These are phyloP conservation scores for Penelope pileata DNA, from an alignment of 2,113 vertebrate genomes.

Conservation along the genomic window DNA sequence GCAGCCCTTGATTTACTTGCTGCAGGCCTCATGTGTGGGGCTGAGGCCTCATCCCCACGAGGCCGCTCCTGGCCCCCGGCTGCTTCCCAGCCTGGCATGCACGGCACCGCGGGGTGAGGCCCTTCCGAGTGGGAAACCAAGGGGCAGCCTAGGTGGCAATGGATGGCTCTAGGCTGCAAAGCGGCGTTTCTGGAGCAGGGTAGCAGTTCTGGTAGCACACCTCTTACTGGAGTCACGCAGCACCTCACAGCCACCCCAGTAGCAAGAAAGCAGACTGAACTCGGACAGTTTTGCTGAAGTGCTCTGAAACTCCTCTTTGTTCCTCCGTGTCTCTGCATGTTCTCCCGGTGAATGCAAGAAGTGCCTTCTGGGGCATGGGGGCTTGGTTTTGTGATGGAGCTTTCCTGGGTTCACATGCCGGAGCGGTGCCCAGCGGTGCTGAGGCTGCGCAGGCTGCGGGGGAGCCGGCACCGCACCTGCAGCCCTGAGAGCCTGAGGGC, in stretches of 20 bases:
- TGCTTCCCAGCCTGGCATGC: no score
- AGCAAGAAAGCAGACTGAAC: neutral
- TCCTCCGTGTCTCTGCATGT: neutral
- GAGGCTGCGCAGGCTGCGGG: no score
- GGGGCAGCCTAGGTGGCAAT: neutral
- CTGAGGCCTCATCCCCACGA: neutral
- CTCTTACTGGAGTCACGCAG: neutral
- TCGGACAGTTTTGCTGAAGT: neutral
- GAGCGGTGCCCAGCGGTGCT: no score
- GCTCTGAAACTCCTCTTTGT: neutral
- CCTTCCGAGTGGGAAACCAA: neutral
- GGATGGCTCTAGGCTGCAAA: neutral
- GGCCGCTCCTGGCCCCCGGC: no score
- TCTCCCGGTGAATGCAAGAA: neutral
- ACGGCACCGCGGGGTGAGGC: neutral
- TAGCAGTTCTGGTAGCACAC: no score
- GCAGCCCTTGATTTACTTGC: neutral
- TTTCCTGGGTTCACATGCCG: neutral
- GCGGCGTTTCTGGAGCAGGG: neutral
- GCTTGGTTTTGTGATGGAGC: neutral
- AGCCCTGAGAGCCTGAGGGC: no score
- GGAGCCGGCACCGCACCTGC: no score
- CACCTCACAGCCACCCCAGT: fast-evolving
- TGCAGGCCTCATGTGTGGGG: neutral
- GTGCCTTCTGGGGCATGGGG: no score